Evolutionary conservation across 1,140 invertebrate genomes (phyloP).

Genomic region (Zaprionus camerounensis): DNA sequence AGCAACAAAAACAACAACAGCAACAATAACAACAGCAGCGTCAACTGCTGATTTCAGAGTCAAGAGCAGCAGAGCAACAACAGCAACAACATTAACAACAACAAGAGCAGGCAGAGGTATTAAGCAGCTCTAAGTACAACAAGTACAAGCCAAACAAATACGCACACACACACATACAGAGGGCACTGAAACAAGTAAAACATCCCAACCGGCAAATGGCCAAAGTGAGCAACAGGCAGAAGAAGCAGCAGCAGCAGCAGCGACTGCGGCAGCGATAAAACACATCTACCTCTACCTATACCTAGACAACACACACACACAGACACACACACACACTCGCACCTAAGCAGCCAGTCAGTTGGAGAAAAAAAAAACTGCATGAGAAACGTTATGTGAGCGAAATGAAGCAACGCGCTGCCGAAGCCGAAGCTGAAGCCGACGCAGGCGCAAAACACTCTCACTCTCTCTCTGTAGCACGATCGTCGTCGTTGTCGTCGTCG

Average conservation of each 20-base stretch:
- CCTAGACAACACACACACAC: constrained; percentile 70
- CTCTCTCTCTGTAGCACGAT: constrained; percentile 53
- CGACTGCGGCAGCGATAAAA: constrained; percentile 41
- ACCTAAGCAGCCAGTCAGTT: constrained; percentile 21
- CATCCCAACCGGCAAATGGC: constrained; percentile 76
- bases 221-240: constrained; percentile 55
- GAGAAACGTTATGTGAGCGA: constrained; percentile 81
- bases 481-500: neutral
- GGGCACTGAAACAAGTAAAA: constrained; percentile 39
- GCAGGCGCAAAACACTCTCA: constrained; percentile 75
- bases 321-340: constrained; percentile 20
- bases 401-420: constrained; percentile 57
- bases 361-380: constrained; percentile 73
- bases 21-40: constrained; percentile 1
- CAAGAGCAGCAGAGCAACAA: constrained; percentile 45
- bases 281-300: constrained; percentile 80
- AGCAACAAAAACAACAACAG: constrained; percentile 6
- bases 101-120: constrained; percentile 25
- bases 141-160: constrained; percentile 69
- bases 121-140: constrained; percentile 73
- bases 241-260: constrained; percentile 19
- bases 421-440: constrained; percentile 39
- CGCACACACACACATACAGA: constrained; percentile 29
- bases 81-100: constrained; percentile 4
- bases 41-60: constrained; percentile 45